Base-by-base conservation (phyloP, 2,888 invertebrate genomes). In the Caenorhabditis zanzibari region DNA sequence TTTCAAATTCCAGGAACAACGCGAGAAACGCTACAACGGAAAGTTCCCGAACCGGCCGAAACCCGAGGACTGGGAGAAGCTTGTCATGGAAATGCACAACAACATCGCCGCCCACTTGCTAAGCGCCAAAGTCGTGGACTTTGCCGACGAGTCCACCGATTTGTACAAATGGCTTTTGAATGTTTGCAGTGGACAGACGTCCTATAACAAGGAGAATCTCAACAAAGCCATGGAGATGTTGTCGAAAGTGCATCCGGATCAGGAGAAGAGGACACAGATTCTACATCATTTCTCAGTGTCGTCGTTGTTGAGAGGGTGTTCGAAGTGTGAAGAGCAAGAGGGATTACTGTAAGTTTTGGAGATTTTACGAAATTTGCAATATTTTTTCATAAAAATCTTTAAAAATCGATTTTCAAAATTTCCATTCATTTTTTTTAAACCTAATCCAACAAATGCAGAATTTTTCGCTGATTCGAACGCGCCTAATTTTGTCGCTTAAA, bases 91-190 rank as follows among this genome's bases (percentile, higher is more conserved):
- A 10, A 77, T 77, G 69, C 77, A 77, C 54, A 63, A 77, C 28
- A 35, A 59, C n/a, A 71, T 77, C 14, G 71, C 41, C 41, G 16
- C 41, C 14, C 75, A 1, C 32, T 41, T 10, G 12, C 41, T 41
- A 10, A 2, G 2, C 41, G 12, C 4, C 4, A 32, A 32, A 26
- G 49, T 68, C 7, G 68, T 61, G 28, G 44, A 63, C 6, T 71
- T 77, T 24, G 58, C 61, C 6, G 77, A 77, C 28, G 54, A 69
- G n/a, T 22, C 38, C 4, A 71, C 61, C 5, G 19, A 52, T 1
- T 6, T 59, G 32, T 77, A 28, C 77, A 19, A 10, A 16, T 77
- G 77, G 77, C 69, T 77, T 6, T 28, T 71, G 0, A 69, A 63
- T 24, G 69, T 77, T 3, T 69, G 77, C 44, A n/a, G 49, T 54